These are phyloP conservation scores for Netelia fuscicornis DNA, from an alignment of 2,888 invertebrate species.

Conservation along the genomic window DNA sequence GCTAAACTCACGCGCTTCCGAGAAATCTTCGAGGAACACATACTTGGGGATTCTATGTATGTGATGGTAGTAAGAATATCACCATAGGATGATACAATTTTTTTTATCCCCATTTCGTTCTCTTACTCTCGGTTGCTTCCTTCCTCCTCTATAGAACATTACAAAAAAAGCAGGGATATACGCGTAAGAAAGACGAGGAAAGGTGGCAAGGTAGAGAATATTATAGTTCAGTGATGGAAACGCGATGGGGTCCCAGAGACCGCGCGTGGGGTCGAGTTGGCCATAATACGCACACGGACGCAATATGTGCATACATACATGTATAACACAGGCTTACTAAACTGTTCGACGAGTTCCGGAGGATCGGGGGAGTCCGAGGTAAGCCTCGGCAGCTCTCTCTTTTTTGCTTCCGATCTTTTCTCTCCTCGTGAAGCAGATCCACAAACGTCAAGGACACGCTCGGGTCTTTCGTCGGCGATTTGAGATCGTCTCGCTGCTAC, in stretches of 20 bases:
- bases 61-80: background rate
- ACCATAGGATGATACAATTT: background rate
- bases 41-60: background rate
- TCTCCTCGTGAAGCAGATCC: constrained; percentile 18
- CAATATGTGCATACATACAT: background rate
- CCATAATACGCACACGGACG: background rate
- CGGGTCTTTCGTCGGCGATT: constrained; percentile 24
- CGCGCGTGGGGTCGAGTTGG: constrained; percentile 47
- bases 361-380: constrained; percentile 40
- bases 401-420: constrained; percentile 57
- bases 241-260: constrained; percentile 15
- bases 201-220: constrained; percentile 27
- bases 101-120: background rate
- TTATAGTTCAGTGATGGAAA: constrained; percentile 27
- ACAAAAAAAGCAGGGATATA: constrained; percentile 4
- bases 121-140: background rate
- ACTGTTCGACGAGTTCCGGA: constrained; percentile 26
- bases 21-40: background rate
- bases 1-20: background rate
- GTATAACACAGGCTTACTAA: background rate
- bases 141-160: background rate
- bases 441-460: constrained; percentile 28
- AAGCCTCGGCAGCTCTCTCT: constrained; percentile 48
- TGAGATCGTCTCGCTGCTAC: constrained; percentile 13
- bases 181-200: background rate